Conservation (phyloP, 2,797 vertebrate species). For the Chrysocyon brachyurus region DNA sequence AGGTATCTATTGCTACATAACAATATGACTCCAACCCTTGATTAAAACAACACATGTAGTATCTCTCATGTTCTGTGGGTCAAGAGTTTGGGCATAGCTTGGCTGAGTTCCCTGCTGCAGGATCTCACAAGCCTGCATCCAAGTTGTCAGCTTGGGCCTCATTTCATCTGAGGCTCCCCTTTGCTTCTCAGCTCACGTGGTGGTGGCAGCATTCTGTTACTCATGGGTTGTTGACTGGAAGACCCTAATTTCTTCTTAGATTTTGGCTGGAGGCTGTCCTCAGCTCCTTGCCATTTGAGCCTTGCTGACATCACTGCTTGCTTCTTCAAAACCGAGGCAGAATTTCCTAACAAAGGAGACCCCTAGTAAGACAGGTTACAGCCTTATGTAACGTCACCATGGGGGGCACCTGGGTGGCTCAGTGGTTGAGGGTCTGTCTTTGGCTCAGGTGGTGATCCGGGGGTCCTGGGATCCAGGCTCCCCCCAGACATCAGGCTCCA, state of each 20-base stretch:
- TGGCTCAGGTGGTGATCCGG: no score
- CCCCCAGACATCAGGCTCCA: no score
- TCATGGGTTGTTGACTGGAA: background rate
- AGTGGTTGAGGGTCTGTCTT: no score
- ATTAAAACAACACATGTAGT: background rate
- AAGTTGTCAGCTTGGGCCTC: background rate
- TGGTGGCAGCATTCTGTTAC: background rate
- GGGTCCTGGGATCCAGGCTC: no score
- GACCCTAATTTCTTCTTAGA: background rate
- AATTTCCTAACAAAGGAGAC: background rate
- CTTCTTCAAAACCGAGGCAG: background rate
- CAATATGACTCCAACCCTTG: background rate
- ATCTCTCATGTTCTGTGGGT: background rate
- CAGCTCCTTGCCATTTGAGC: background rate
- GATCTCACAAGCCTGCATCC: background rate
- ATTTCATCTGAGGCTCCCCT: background rate
- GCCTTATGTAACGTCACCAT: background rate
- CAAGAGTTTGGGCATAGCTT: background rate
- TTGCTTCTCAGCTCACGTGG: background rate
- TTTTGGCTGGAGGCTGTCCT: background rate
- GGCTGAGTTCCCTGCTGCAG: background rate
- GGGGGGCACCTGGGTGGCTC: no score
- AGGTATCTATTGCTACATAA: background rate
- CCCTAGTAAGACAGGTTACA: background rate
- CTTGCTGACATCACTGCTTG: background rate